These are phyloP conservation scores for Ceyx melanurus DNA, from an alignment of 2,113 vertebrate species.

Conservation along the genomic window DNA sequence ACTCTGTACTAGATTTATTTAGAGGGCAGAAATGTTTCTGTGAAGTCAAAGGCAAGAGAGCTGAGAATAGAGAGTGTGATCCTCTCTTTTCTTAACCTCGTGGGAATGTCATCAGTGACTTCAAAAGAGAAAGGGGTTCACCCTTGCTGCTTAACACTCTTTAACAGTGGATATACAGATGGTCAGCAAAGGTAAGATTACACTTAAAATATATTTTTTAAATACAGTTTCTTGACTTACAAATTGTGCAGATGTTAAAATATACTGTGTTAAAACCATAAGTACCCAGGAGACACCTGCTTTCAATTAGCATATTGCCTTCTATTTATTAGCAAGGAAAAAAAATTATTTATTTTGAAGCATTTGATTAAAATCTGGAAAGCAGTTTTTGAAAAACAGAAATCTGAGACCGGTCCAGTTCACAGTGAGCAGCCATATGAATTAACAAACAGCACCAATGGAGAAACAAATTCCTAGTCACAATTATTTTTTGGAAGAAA, in stretches of 20 bases:
- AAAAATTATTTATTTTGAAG: background rate
- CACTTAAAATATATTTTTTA: background rate
- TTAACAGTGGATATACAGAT: background rate
- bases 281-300: background rate
- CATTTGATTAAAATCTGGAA: background rate
- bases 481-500: constrained; percentile 51
- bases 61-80: background rate
- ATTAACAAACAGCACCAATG: constrained; percentile 39
- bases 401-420: constrained; percentile 27
- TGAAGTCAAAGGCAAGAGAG: background rate
- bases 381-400: background rate
- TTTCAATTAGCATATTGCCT: background rate
- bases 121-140: background rate
- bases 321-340: background rate
- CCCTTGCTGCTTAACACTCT: background rate
- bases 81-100: background rate
- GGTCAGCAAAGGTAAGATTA: background rate
- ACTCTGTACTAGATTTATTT: background rate
- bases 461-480: constrained; percentile 49
- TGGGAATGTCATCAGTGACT: background rate
- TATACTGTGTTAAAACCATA: background rate
- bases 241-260: background rate
- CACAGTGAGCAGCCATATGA: constrained; percentile 19
- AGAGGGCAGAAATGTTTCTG: background rate
- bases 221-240: background rate